Evolutionary conservation across 2,113 vertebrate species (phyloP).

Genomic region (Larimichthys polyactis): DNA sequence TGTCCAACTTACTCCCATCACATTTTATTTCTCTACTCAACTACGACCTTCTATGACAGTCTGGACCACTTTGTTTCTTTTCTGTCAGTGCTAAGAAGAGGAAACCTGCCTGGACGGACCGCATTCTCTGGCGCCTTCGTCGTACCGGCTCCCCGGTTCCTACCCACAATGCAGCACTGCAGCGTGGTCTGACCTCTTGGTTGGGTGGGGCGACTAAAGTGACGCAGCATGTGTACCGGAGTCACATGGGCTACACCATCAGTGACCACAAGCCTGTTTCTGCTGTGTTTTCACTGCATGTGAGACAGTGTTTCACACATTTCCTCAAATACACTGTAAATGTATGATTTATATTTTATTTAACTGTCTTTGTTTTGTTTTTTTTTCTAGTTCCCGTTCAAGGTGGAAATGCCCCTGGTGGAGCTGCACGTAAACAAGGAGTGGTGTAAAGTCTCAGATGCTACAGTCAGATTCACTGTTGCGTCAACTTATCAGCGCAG

Average conservation of each 20-base stretch:
- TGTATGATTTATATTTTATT: not conserved
- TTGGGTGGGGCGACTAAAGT: conserved; percentile 86
- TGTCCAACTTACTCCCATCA: conserved; percentile 6
- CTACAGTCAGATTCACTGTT: conserved; percentile 88
- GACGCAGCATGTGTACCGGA: conserved; percentile 90
- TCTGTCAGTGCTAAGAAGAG: conserved; percentile 91
- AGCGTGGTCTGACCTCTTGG: conserved; percentile 82
- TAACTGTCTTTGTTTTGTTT: not conserved
- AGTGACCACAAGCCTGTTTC: conserved; percentile 98
- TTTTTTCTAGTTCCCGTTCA: conserved; percentile 90
- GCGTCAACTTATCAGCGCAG: conserved; percentile 90
- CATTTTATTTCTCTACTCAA: not conserved
- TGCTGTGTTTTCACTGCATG: conserved; percentile 91
- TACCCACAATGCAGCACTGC: conserved; percentile 82
- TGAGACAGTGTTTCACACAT: conserved; percentile 75
- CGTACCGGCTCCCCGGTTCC: conserved; percentile 82
- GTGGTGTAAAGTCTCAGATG: conserved; percentile 91
- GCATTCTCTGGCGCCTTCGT: conserved; percentile 97
- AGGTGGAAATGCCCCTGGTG: conserved; percentile 87
- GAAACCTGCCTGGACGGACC: conserved; percentile 98
- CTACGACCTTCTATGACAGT: not conserved
- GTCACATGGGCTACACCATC: conserved; percentile 95
- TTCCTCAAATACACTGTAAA: not conserved
- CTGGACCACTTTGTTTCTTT: not conserved
- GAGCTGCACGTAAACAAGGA: conserved; percentile 91